Base-by-base conservation (phyloP, 2,113 vertebrate species). In the Ornithorhynchus anatinus region DNA sequence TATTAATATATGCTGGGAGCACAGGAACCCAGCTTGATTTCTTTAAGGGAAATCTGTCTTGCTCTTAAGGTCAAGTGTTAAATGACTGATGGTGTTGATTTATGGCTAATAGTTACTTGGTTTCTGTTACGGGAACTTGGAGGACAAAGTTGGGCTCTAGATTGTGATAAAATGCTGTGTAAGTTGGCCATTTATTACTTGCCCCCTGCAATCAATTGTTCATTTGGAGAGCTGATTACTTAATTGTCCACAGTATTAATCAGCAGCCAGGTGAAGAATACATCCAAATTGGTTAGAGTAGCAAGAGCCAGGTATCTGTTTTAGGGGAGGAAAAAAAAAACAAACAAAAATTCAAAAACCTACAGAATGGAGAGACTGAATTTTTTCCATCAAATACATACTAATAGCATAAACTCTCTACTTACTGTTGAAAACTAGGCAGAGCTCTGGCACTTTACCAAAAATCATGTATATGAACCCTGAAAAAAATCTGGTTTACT, bases 181-280 rank as follows among this genome's bases (percentile, higher is more conserved):
- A 84, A 90, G 25, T 76, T 75, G 69, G 27, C 2, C 35, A 59
- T 72, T 78, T 77, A 50, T 84, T 87, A 80, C 63, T 84, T 62
- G 64, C 51, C 52, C 17, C 62, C 67, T 70, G 39, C 72, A 70
- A 87, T 76, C 85, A 87, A 83, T 72, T 84, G 27, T 61, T 79
- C 65, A 75, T 78, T 80, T 83, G 44, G 36, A 77, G 76, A 78
- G 47, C 12, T 83, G 77, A 87, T 85, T 77, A 77, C 22, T 70
- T 72, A 67, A 79, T 80, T 61, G 75, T 74, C 19, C 8, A 35
- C 82, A 77, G 64, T 77, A 84, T 76, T 85, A 85, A 74, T 76
- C 23, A 79, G 12, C 27, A 74, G 15, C 7, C 51, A 79, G 33
- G 53, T 72, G 82, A 81, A 84, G 51, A 86, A 79, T 54, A 73